Conservation (phyloP, 2,113 vertebrate species). For the Setophaga coronata region DNA sequence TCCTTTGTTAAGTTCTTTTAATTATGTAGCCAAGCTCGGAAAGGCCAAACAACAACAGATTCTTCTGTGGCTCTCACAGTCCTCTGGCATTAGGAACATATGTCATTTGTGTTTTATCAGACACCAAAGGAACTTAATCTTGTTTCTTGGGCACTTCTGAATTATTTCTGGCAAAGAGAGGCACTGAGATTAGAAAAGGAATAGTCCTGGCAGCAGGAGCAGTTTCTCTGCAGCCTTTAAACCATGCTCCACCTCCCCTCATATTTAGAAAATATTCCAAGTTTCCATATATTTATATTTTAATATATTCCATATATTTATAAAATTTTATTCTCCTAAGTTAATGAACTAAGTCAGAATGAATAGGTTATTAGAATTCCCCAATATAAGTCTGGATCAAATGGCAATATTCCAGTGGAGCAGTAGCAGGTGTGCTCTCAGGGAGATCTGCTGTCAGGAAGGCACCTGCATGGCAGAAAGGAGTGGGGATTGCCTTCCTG, state of each 20-base stretch:
- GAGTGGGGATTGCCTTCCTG: not conserved
- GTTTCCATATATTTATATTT: not conserved
- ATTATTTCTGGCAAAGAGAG: not conserved
- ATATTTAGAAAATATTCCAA: not conserved
- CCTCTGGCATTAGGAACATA: not conserved
- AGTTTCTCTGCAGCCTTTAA: not conserved
- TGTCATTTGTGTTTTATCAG: not conserved
- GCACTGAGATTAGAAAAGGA: not conserved
- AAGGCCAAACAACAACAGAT: not conserved
- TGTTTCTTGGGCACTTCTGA: not conserved
- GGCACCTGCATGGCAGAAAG: not conserved
- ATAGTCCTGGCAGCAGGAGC: not conserved
- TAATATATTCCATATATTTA: not conserved
- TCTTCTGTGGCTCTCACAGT: not conserved
- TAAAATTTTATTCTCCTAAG: not conserved
- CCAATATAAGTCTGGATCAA: not conserved
- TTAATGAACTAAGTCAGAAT: not conserved
- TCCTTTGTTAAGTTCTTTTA: not conserved
- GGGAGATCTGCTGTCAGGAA: not conserved
- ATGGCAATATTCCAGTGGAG: not conserved
- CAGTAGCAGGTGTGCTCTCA: not conserved
- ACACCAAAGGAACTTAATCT: not conserved
- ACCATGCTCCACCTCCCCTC: not conserved
- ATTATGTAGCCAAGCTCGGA: not conserved
- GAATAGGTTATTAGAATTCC: not conserved